A percentile compares a stretch with the other conserved stretches of the same genome.
Conservation (phyloP, 1,140 invertebrate species). For the Amyelois transitella region DNA sequence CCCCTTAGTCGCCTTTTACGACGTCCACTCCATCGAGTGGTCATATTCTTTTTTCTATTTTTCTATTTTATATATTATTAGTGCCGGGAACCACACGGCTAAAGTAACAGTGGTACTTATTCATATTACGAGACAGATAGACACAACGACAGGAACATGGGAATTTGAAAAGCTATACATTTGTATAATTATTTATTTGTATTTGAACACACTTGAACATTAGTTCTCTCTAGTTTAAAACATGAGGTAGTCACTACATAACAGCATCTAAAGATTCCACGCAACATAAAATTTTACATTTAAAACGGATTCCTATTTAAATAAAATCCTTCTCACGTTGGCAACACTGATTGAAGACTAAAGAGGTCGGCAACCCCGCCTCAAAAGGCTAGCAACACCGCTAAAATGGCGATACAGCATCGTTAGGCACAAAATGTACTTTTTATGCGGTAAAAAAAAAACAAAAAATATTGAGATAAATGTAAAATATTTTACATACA, state of each 20-base stretch:
- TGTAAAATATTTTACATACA: conserved; percentile 48
- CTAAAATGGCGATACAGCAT: conserved; percentile 41
- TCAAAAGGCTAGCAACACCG: conserved; percentile 11
- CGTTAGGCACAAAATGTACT: conserved; percentile 51
- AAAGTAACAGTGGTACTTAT: no score
- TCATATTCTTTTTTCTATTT: no score
- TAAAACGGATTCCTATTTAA: background rate
- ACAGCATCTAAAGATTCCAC: background rate
- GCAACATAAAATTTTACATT: background rate
- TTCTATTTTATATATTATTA: no score
- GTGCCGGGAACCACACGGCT: no score
- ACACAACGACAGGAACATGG: no score
- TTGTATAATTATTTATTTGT: no score
- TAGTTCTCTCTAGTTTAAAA: background rate
- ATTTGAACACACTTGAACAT: no score
- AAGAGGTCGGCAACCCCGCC: conserved; percentile 23
- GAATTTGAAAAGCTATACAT: no score
- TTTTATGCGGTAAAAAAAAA: conserved; percentile 42
- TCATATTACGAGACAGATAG: no score
- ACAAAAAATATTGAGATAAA: conserved; percentile 32
- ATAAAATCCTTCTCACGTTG: conserved; percentile 1
- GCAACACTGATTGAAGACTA: conserved; percentile 14
- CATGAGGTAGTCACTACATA: background rate
- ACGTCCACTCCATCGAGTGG: no score
- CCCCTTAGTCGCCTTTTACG: no score